Evolutionary conservation across 2,797 vertebrate genomes (phyloP), one percentile per base, ranked within the genome.

Genomic region (Xenentodon cancila): DNA sequence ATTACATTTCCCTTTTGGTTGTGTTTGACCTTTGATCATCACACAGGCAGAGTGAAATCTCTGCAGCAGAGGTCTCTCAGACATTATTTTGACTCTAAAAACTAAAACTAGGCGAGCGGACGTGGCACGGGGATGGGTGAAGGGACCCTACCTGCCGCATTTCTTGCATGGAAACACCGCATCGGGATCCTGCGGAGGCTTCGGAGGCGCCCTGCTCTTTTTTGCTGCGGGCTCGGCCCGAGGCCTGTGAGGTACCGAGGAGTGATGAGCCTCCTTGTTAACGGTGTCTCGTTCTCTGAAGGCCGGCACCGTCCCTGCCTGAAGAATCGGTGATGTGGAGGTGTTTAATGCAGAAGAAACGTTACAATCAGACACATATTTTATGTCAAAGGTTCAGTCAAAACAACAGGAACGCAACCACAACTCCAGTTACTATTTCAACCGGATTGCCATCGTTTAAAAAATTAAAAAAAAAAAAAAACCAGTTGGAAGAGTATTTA

Each of bases 101-200:
- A 40, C 1, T 40, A 2, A 40, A 34, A 40, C 5, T 15, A 20
- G 16, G 8, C 19, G 22, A 43, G 7, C 17, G 58, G 30, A 43
- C 11, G 2, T 27, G 21, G 16, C 13, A 25, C 51, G 27, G 11
- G 48, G 5, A 16, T 3, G 16, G 13, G 37, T 37, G 12, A 51
- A 32, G 18, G 15, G 3, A 15, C 1, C 12, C 0, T 68, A 97
- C 97, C 96, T 96, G 91, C 93, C 94, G 70, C 97, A 98, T 80
- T 98, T 98, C 93, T 97, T 98, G 92, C 97, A 98, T 1, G 97
- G 97, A 89, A 97, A 98, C 30, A 87, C 20, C 7, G 81, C 83
- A 2, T 91, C 85, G 0, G 90, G 89, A 44, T 92, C 90, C 64
- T 56, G 80, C 1, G 86, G 73, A 0, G 89, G 82, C 65, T 92